Percentiles rank a stretch among this genome's conserved stretches.
These are phyloP conservation scores for Coelinius sp. DNA, from an alignment of 2,888 invertebrate species.

Conservation along the genomic window DNA sequence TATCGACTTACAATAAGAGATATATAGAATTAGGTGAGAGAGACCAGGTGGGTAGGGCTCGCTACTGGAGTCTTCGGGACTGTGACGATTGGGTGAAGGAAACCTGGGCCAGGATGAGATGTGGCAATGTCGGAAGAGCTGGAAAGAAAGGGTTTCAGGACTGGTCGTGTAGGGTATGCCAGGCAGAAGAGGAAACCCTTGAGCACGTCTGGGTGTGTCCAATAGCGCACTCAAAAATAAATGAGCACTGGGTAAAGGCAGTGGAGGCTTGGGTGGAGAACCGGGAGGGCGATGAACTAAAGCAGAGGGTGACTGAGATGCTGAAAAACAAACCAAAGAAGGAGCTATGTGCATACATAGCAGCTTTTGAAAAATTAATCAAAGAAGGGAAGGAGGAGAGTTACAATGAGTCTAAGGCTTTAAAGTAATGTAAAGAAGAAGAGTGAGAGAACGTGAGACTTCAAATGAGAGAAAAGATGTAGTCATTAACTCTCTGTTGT, in stretches of 20 bases:
- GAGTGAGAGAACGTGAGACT: not conserved
- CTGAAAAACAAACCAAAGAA: too few species aligned
- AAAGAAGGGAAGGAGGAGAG: not conserved
- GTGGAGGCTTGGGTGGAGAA: not conserved
- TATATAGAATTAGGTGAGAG: not conserved
- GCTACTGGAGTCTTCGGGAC: not conserved
- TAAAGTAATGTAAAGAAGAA: not conserved
- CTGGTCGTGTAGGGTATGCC: not conserved
- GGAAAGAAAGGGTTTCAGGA: not conserved
- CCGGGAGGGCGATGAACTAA: not conserved
- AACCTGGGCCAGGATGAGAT: not conserved
- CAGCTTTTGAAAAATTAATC: too few species aligned
- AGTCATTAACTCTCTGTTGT: slow-evolving; percentile 34
- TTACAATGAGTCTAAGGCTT: not conserved
- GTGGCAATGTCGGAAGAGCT: not conserved
- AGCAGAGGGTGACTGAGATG: too few species aligned
- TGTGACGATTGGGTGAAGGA: not conserved
- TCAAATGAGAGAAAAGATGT: not conserved
- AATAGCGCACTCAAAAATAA: too few species aligned
- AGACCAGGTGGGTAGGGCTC: not conserved
- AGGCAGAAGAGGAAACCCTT: not conserved
- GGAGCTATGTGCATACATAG: too few species aligned
- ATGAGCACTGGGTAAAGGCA: not conserved
- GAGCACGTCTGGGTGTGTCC: not conserved
- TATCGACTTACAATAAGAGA: not conserved